Evolutionary conservation across 2,797 vertebrate genomes (phyloP).

Genomic region (Gallinago nigripennis): DNA sequence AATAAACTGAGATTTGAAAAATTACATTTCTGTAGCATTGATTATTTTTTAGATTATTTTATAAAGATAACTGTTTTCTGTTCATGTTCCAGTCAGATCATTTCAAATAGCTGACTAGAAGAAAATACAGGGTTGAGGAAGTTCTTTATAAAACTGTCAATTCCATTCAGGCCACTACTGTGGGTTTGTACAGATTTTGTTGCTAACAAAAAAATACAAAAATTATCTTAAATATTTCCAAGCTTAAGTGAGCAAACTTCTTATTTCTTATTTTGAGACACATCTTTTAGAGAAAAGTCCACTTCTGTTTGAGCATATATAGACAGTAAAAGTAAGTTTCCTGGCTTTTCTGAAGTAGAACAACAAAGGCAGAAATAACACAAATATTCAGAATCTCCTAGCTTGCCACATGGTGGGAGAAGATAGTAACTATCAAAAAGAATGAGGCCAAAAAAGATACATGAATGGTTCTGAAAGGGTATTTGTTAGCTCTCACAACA

Average conservation of each 20-base stretch:
- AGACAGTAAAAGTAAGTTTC: neutral
- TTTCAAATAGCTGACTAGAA: neutral
- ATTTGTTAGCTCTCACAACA: neutral
- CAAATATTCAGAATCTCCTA: neutral
- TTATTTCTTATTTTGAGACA: neutral
- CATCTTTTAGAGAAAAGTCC: neutral
- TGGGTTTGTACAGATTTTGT: neutral
- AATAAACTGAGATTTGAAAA: neutral
- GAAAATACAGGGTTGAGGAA: neutral
- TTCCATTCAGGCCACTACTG: neutral
- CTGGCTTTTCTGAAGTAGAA: neutral
- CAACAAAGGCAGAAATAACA: neutral
- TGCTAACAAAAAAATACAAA: neutral
- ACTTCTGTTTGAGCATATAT: neutral
- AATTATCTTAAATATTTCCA: neutral
- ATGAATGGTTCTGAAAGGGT: neutral
- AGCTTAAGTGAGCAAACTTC: neutral
- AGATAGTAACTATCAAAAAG: neutral
- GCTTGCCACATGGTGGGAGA: neutral
- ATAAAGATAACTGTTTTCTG: neutral
- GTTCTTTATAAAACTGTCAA: neutral
- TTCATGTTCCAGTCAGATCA: neutral
- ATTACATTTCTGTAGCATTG: neutral
- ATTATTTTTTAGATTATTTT: neutral
- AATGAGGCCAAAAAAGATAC: neutral